A percentile compares a stretch with the other conserved stretches of the same genome.
Conservation (phyloP, 2,113 vertebrate genomes). For the Brienomyrus brachyistius region DNA sequence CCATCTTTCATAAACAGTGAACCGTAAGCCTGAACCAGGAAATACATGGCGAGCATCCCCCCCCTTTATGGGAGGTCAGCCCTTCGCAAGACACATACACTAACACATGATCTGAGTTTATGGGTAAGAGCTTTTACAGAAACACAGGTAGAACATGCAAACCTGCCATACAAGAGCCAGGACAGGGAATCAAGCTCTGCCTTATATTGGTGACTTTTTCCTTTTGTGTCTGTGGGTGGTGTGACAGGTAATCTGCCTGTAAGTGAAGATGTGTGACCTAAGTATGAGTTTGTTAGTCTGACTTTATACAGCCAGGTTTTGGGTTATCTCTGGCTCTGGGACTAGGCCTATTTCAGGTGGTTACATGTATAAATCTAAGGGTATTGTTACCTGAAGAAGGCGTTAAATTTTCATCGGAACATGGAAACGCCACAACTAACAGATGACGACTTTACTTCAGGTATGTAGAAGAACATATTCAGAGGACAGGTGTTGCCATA, state of each 20-base stretch:
- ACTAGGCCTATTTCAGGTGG: background rate
- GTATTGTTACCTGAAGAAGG: background rate
- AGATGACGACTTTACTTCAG: constrained; percentile 33
- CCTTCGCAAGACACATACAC: background rate
- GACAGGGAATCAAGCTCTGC: background rate
- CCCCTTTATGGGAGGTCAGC: background rate
- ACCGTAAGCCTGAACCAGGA: background rate
- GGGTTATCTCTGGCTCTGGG: background rate
- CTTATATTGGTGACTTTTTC: background rate
- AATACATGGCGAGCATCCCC: background rate
- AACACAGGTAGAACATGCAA: background rate
- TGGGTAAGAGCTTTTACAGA: background rate
- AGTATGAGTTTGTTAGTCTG: background rate
- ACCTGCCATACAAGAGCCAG: background rate
- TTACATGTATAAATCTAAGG: background rate
- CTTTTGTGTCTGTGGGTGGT: background rate
- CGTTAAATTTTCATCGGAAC: background rate
- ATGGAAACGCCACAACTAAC: background rate
- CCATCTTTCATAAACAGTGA: background rate
- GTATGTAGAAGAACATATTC: constrained; percentile 71
- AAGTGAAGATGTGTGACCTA: background rate
- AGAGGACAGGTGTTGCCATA: constrained; percentile 69
- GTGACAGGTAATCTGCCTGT: background rate
- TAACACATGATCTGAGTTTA: background rate
- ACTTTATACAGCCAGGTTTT: background rate